phyloP scores from a whole-genome alignment of 92 coral and sea anemone species.

The Blastomussa wellsi region DNA sequence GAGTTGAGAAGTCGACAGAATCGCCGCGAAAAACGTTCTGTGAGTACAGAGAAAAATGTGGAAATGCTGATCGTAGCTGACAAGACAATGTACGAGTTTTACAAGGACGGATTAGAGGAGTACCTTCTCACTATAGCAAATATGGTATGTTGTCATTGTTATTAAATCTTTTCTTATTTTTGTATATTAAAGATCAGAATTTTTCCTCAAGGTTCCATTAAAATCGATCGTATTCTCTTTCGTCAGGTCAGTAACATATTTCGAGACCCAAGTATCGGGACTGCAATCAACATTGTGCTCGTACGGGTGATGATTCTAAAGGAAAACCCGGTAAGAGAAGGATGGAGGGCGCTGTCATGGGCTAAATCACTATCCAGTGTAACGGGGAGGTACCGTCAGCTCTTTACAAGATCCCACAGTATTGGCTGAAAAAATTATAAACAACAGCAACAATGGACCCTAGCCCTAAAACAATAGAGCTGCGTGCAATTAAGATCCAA shows the following conservation, averaged over 20 bases:
- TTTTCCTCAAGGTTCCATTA: not conserved
- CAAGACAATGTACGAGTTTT: slow-evolving; percentile 82
- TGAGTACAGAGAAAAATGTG: slow-evolving; percentile 86
- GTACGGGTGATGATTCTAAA: slow-evolving; percentile 85
- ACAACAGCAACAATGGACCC: no score
- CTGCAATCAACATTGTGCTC: slow-evolving; percentile 88
- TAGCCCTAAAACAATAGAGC: no score
- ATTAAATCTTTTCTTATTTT: not conserved
- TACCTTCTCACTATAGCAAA: slow-evolving; percentile 92
- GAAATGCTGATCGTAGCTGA: slow-evolving; percentile 95
- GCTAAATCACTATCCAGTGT: no score
- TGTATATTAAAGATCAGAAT: no score
- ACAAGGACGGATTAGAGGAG: slow-evolving; percentile 76
- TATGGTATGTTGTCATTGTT: slow-evolving; percentile 65
- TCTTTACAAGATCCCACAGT: no score
- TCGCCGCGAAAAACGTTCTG: slow-evolving; percentile 73
- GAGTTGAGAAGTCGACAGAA: slow-evolving; percentile 53
- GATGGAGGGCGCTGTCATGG: not conserved
- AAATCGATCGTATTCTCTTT: not conserved
- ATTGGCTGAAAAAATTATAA: no score
- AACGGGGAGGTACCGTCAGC: no score
- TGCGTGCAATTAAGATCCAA: no score
- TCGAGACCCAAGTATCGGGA: slow-evolving; percentile 92
- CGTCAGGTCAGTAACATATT: slow-evolving; percentile 79
- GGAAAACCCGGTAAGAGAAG: slow-evolving; percentile 68